phyloP scores from a whole-genome alignment of 35 echinoderm and acorn worm species.

The Acanthaster planci region DNA sequence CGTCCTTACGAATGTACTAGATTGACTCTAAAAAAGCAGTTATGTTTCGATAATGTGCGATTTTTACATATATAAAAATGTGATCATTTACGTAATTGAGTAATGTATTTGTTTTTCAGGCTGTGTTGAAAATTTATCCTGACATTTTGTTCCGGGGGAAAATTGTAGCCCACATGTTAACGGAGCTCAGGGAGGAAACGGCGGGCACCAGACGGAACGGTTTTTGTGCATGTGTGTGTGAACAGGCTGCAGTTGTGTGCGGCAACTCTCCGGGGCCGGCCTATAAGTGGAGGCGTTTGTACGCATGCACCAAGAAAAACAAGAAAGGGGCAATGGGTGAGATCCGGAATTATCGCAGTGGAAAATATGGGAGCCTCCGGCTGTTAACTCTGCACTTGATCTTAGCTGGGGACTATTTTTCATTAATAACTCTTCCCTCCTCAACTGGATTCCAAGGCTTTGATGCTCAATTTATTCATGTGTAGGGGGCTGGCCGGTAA shows the following conservation, averaged over 20 bases:
- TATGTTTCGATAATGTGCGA: no score
- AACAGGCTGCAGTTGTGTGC: neutral
- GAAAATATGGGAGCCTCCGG: conserved; percentile 8
- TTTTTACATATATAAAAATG: no score
- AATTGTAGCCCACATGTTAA: no score
- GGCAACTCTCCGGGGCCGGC: neutral
- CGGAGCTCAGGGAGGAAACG: neutral
- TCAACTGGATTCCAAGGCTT: conserved; percentile 10
- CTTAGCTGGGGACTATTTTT: conserved; percentile 25
- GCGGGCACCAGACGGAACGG: neutral
- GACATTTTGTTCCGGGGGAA: no score
- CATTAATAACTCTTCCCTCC: conserved; percentile 10
- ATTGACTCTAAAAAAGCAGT: no score
- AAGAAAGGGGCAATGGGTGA: neutral
- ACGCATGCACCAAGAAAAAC: conserved; percentile 12
- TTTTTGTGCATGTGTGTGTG: no score
- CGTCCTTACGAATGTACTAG: no score
- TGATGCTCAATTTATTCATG: conserved; percentile 26
- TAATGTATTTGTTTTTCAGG: no score
- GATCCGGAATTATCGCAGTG: conserved; percentile 7
- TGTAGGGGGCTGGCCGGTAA: neutral
- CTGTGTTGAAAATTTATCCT: no score
- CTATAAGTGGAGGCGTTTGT: conserved; percentile 12
- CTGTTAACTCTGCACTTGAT: conserved; percentile 31
- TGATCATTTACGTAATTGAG: no score